Percentiles rank a stretch among this genome's conserved stretches.
phyloP scores from a whole-genome alignment of 1,140 invertebrate species.

The Radopholus similis region DNA sequence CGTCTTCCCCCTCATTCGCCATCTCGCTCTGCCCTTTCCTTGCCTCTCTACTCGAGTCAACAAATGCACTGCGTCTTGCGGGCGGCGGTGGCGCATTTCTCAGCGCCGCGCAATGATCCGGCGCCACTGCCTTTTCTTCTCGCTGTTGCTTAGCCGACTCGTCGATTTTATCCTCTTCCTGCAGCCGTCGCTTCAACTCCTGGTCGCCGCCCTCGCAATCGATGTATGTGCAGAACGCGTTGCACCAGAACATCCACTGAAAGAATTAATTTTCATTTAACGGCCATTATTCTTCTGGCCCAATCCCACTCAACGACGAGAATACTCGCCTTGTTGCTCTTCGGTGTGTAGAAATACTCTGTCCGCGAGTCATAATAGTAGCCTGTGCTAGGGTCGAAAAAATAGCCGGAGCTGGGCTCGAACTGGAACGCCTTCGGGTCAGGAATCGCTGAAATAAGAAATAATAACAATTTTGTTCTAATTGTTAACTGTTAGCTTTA shows the following conservation, averaged over 20 bases:
- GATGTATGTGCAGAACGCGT: constrained; percentile 72
- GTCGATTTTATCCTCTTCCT: constrained; percentile 32
- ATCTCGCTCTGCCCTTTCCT: no score
- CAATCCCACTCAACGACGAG: background rate
- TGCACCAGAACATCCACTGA: constrained; percentile 93
- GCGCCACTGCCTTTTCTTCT: no score
- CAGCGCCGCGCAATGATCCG: background rate
- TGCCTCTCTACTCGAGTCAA: no score
- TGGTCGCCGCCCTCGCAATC: constrained; percentile 39
- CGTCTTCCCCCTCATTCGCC: no score
- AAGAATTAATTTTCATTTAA: background rate
- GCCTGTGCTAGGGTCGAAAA: constrained; percentile 85
- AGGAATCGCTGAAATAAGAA: constrained; percentile 63
- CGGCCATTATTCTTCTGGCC: background rate
- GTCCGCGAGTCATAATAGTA: constrained; percentile 73
- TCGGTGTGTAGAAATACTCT: constrained; percentile 32
- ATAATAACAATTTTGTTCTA: background rate
- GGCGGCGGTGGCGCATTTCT: background rate
- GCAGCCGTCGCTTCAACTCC: constrained; percentile 44
- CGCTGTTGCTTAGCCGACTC: background rate
- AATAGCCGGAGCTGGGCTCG: constrained; percentile 90
- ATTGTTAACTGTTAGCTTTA: background rate
- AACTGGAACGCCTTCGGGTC: constrained; percentile 88
- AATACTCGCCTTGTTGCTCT: background rate
- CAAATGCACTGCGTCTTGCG: no score